phyloP scores from a whole-genome alignment of 2,888 invertebrate genomes.

The Macrosiphum euphorbiae region DNA sequence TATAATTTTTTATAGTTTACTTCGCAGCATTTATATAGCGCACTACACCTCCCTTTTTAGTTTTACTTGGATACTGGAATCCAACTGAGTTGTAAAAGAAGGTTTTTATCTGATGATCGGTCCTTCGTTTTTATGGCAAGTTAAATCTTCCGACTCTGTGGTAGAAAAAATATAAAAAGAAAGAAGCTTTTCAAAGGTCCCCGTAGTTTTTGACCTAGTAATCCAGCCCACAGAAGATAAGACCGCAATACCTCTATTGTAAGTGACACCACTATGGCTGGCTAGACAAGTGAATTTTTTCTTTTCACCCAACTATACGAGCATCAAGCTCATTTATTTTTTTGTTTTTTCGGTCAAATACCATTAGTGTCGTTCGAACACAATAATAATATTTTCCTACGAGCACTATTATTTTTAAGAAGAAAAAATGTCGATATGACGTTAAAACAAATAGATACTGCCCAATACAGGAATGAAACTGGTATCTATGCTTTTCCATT shows the following conservation, averaged over 20 bases:
- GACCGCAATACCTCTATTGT: constrained; percentile 32
- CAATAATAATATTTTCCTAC: neutral
- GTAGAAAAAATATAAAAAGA: neutral
- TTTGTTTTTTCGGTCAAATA: neutral
- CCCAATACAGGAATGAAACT: neutral
- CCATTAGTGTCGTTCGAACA: neutral
- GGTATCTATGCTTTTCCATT: neutral
- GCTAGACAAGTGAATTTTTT: constrained; percentile 31
- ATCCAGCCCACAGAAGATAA: constrained; percentile 46
- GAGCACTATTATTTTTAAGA: neutral
- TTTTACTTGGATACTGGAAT: constrained; percentile 10
- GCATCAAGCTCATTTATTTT: constrained; percentile 13
- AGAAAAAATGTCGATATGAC: neutral
- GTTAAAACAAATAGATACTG: neutral
- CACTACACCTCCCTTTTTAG: neutral
- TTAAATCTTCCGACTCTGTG: constrained; percentile 28
- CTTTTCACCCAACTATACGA: neutral
- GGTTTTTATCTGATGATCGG: constrained; percentile 51
- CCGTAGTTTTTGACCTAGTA: constrained; percentile 26
- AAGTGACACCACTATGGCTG: constrained; percentile 5
- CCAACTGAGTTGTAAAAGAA: constrained; percentile 28
- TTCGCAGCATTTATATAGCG: neutral
- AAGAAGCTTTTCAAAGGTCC: constrained; percentile 39
- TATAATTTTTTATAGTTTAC: neutral
- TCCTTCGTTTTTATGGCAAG: constrained; percentile 5